Evolutionary conservation across 2,113 vertebrate genomes (phyloP).

Genomic region (Pelusios castaneus): DNA sequence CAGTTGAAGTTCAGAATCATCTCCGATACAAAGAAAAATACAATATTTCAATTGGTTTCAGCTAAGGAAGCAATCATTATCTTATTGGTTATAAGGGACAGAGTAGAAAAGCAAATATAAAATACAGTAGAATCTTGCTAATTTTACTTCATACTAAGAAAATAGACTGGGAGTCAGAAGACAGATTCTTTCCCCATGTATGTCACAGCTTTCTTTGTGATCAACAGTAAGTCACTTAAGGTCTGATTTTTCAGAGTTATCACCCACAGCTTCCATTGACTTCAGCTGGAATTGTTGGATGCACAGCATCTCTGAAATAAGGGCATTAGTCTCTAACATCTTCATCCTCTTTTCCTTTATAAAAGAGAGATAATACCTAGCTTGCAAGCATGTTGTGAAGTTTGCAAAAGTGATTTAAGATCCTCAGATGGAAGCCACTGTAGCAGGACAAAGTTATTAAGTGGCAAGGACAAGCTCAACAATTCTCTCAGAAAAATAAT

Average conservation of each 20-base stretch:
- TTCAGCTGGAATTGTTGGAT: neutral
- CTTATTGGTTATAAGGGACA: neutral
- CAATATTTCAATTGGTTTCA: neutral
- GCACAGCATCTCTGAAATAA: neutral
- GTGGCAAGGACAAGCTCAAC: neutral
- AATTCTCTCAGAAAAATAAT: neutral
- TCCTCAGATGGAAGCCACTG: neutral
- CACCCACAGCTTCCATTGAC: neutral
- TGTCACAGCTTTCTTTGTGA: neutral
- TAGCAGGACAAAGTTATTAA: neutral
- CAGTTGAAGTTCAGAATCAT: neutral
- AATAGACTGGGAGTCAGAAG: neutral
- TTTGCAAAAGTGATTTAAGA: neutral
- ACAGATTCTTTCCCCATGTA: neutral
- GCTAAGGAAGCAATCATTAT: neutral
- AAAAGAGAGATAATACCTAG: neutral
- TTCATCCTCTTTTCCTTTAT: neutral
- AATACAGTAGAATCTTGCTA: neutral
- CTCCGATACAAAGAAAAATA: neutral
- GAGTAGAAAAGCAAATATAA: neutral
- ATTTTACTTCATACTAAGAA: neutral
- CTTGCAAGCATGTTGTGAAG: fast-evolving
- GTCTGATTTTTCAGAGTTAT: neutral
- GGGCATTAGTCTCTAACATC: neutral
- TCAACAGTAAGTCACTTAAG: neutral